These are phyloP conservation scores for Bombycilla garrulus DNA, from an alignment of 2,113 vertebrate genomes.

Conservation along the genomic window DNA sequence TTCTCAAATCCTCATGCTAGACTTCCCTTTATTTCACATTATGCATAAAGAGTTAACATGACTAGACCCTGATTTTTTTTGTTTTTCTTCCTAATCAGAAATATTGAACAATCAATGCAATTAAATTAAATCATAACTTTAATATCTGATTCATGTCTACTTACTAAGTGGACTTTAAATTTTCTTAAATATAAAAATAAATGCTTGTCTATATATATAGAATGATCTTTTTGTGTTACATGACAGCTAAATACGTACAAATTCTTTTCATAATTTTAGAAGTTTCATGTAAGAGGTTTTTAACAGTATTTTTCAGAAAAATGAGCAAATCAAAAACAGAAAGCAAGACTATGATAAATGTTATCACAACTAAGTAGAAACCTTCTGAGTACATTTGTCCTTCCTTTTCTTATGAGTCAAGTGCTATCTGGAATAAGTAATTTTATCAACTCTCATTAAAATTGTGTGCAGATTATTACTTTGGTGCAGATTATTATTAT, in stretches of 20 bases:
- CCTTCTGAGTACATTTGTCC: not conserved
- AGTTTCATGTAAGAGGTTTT: not conserved
- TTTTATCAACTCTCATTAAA: not conserved
- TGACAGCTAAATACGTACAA: not conserved
- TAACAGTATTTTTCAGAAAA: not conserved
- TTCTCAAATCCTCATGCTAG: not conserved
- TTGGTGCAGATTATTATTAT: no score
- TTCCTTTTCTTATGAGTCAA: not conserved
- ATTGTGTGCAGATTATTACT: not conserved
- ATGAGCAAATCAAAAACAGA: not conserved
- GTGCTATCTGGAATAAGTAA: not conserved
- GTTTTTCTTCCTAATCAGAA: not conserved
- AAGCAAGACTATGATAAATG: not conserved
- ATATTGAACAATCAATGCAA: not conserved
- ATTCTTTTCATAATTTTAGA: not conserved
- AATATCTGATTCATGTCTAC: not conserved
- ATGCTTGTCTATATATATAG: not conserved
- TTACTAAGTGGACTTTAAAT: not conserved
- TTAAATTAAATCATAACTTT: not conserved
- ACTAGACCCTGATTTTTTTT: not conserved
- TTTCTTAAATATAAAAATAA: not conserved
- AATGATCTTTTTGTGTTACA: not conserved
- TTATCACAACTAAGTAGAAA: not conserved
- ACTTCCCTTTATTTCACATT: not conserved
- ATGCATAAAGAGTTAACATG: not conserved